phyloP scores from a whole-genome alignment of 2,888 invertebrate species.

The Thecophora atra region DNA sequence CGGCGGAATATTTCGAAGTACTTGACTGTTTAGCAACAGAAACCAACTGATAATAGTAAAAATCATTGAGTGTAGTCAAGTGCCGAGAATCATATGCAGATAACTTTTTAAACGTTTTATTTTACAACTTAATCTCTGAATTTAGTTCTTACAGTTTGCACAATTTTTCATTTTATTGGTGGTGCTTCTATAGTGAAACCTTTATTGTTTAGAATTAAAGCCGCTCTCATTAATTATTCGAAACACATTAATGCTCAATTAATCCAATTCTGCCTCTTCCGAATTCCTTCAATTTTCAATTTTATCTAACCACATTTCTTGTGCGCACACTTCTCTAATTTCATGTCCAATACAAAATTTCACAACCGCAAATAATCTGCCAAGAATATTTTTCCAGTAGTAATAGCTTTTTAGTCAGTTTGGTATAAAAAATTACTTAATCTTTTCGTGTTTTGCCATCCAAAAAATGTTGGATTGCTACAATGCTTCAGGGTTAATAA shows the following conservation, averaged over 20 bases:
- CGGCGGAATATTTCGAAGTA: background rate
- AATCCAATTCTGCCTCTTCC: background rate
- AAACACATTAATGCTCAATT: background rate
- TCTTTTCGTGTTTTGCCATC: too few species aligned
- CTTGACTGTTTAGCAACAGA: background rate
- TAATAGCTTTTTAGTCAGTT: too few species aligned
- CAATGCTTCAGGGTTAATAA: too few species aligned
- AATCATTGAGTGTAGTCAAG: background rate
- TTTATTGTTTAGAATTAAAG: background rate
- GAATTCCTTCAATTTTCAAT: background rate
- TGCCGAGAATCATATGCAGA: background rate
- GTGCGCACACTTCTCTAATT: background rate
- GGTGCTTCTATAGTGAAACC: background rate
- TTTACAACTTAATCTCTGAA: conserved; percentile 4
- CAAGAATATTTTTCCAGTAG: background rate
- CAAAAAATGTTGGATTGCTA: too few species aligned
- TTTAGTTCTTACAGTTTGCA: conserved; percentile 10
- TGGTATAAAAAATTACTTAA: too few species aligned
- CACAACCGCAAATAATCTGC: background rate
- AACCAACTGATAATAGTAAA: background rate
- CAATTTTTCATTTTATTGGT: background rate
- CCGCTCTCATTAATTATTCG: background rate
- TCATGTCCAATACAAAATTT: too few species aligned
- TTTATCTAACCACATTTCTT: background rate
- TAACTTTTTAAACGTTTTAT: conserved; percentile 3